Evolutionary conservation across 2,888 invertebrate genomes (phyloP).

Genomic region (Ectemnius continuus): DNA sequence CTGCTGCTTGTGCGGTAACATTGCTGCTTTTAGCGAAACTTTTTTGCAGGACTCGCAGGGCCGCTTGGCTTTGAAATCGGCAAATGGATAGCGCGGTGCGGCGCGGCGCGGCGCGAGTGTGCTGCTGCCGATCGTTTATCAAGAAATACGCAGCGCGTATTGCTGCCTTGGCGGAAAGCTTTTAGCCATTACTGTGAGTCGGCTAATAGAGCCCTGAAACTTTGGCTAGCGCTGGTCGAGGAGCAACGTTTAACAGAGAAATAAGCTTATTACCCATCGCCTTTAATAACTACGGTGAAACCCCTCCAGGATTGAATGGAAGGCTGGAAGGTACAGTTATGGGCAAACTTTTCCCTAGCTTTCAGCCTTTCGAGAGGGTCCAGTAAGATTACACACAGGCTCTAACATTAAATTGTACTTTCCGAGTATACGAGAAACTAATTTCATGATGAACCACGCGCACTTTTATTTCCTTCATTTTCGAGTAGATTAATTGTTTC

Average conservation of each 20-base stretch:
- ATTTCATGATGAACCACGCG: no score
- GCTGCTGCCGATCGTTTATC: slow-evolving; percentile 55
- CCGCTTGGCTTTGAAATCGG: slow-evolving; percentile 33
- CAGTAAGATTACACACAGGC: no score
- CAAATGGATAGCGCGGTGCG: slow-evolving; percentile 38
- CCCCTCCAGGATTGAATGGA: not conserved
- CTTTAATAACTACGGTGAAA: slow-evolving; percentile 8
- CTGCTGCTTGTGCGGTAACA: slow-evolving; percentile 6
- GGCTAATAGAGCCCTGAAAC: slow-evolving; percentile 22
- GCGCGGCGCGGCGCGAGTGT: slow-evolving; percentile 33
- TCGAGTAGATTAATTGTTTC: no score
- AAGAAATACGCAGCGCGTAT: slow-evolving; percentile 33
- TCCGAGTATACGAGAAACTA: no score
- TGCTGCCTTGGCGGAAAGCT: slow-evolving; percentile 51
- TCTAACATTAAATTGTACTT: no score
- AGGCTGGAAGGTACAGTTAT: not conserved
- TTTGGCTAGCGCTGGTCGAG: slow-evolving; percentile 18
- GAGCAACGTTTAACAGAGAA: slow-evolving; percentile 39
- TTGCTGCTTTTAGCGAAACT: slow-evolving; percentile 18
- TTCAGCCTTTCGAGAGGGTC: not conserved
- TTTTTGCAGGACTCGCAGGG: slow-evolving; percentile 26
- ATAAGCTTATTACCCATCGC: slow-evolving; percentile 22
- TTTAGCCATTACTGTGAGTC: slow-evolving; percentile 49
- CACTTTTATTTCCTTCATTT: no score
- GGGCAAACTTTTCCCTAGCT: slow-evolving; percentile 4